Evolutionary conservation across 2,888 invertebrate genomes (phyloP).

Genomic region (Sinohyriopsis cumingii): DNA sequence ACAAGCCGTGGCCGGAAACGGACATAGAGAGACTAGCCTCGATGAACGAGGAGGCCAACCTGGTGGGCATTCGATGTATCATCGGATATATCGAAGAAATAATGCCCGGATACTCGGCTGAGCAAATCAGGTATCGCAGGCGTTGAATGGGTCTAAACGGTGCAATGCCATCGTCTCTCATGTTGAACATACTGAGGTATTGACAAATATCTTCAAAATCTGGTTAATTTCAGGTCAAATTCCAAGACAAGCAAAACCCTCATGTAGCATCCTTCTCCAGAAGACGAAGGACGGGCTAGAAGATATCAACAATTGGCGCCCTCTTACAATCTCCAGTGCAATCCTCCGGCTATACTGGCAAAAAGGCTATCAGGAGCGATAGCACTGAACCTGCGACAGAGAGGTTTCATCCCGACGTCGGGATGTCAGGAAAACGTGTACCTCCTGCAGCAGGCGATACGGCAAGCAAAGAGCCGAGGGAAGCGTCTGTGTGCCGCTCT

Average conservation of each 20-base stretch:
- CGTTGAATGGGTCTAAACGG: too few relatives aligned
- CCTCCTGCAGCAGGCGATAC: slow-evolving; percentile 6
- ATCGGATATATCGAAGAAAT: too few relatives aligned
- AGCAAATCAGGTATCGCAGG: too few relatives aligned
- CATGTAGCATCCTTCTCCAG: slow-evolving; percentile 15
- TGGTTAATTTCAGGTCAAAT: too few relatives aligned
- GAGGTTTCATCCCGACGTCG: slow-evolving; percentile 10
- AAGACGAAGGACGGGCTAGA: slow-evolving; percentile 14
- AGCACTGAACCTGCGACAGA: slow-evolving; percentile 3
- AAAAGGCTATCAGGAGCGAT: neutral
- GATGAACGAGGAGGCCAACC: too few relatives aligned
- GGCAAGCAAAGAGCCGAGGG: slow-evolving; percentile 11
- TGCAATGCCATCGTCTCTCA: too few relatives aligned
- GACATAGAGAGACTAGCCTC: too few relatives aligned
- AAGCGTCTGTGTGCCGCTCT: slow-evolving; percentile 10
- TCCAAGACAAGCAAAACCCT: slow-evolving; percentile 4
- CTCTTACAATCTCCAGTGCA: slow-evolving; percentile 17
- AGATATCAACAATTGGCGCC: slow-evolving; percentile 20
- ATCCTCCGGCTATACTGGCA: slow-evolving; percentile 1
- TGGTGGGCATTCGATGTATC: too few relatives aligned
- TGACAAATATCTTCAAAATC: too few relatives aligned
- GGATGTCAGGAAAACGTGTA: slow-evolving; percentile 17
- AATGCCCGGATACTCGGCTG: too few relatives aligned
- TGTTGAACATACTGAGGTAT: too few relatives aligned
- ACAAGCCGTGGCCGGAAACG: too few relatives aligned